Percentiles rank a stretch among this genome's conserved stretches.
Conservation (phyloP, 2,888 invertebrate genomes). For the Ethmia dodecea region DNA sequence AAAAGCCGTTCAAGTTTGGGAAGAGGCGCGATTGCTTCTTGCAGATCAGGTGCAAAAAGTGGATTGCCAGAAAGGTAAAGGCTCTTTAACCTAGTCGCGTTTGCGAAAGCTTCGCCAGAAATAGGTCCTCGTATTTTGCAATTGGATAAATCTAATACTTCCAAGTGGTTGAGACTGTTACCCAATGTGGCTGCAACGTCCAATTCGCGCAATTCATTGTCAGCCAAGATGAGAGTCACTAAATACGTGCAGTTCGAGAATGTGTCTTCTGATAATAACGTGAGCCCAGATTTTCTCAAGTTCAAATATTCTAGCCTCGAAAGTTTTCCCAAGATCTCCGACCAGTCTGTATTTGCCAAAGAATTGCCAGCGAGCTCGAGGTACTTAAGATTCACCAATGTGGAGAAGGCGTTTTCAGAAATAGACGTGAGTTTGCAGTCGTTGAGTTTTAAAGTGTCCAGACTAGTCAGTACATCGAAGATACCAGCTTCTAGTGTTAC, state of each 20-base stretch:
- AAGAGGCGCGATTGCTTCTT: slow-evolving; percentile 81
- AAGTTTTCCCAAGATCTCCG: slow-evolving; percentile 77
- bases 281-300: slow-evolving; percentile 78
- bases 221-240: slow-evolving; percentile 79
- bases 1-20: slow-evolving; percentile 81
- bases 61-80: slow-evolving; percentile 83
- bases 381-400: slow-evolving; percentile 79
- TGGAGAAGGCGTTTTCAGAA: slow-evolving; percentile 73
- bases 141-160: slow-evolving; percentile 81
- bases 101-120: slow-evolving; percentile 82
- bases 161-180: slow-evolving; percentile 80
- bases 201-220: slow-evolving; percentile 80
- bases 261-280: slow-evolving; percentile 79
- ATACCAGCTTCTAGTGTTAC: slow-evolving; percentile 73
- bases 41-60: slow-evolving; percentile 81
- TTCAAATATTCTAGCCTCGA: slow-evolving; percentile 80
- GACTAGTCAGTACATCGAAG: slow-evolving; percentile 80
- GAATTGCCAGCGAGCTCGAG: slow-evolving; percentile 81
- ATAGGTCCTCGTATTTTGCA: slow-evolving; percentile 82
- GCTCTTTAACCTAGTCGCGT: slow-evolving; percentile 80
- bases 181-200: slow-evolving; percentile 81
- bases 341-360: slow-evolving; percentile 77
- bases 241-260: slow-evolving; percentile 82
- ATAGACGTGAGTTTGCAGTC: slow-evolving; percentile 80
- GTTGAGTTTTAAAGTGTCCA: slow-evolving; percentile 81